These are phyloP conservation scores for Anas platyrhynchos DNA, from an alignment of 2,113 vertebrate genomes.

Conservation along the genomic window DNA sequence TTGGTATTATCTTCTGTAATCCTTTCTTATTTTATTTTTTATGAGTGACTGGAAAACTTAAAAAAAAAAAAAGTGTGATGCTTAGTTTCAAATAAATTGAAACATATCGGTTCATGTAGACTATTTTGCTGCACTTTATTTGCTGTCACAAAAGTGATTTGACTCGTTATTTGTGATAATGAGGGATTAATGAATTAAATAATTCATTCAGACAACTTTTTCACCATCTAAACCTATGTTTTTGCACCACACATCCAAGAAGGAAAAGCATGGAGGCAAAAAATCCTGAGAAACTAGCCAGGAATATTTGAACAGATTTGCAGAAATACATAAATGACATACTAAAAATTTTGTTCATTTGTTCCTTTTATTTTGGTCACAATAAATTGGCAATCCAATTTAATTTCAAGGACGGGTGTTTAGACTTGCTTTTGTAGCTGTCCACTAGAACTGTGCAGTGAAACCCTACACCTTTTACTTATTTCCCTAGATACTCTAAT, in stretches of 20 bases:
- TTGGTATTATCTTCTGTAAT: neutral
- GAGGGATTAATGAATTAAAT: conserved; percentile 63
- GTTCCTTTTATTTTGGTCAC: conserved; percentile 33
- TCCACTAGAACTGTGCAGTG: conserved; percentile 61
- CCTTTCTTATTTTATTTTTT: neutral
- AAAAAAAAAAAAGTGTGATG: neutral
- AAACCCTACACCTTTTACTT: conserved; percentile 82
- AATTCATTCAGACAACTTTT: conserved; percentile 38
- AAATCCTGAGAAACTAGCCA: neutral
- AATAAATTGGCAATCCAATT: conserved; percentile 42
- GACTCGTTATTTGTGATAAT: conserved; percentile 55
- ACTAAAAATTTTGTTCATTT: conserved; percentile 15
- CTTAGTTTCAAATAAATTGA: conserved; percentile 11
- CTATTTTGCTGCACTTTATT: neutral
- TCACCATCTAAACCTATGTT: neutral
- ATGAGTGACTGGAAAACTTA: neutral
- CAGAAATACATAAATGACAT: neutral
- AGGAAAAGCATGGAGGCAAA: neutral
- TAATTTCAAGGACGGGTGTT: conserved; percentile 60
- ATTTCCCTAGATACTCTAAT: conserved; percentile 88
- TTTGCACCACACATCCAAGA: neutral
- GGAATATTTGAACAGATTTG: neutral
- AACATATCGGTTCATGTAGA: neutral
- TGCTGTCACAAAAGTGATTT: neutral
- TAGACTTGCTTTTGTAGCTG: conserved; percentile 58